phyloP scores from a whole-genome alignment of 1,140 invertebrate species.

The Whitmania pigra region DNA sequence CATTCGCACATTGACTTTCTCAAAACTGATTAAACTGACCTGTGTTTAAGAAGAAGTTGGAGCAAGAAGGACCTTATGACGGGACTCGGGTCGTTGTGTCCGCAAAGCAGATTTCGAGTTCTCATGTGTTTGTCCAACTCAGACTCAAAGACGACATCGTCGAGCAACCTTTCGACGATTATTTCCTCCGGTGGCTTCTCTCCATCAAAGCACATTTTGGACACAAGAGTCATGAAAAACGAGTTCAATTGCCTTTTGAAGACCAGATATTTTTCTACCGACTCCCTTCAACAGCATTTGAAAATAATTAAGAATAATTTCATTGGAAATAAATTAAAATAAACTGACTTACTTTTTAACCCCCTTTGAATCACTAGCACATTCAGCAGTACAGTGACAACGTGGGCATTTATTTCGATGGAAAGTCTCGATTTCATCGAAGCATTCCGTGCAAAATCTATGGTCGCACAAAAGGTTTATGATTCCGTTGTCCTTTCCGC shows the following conservation, averaged over 20 bases:
- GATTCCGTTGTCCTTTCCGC: not conserved
- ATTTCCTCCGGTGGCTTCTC: slow-evolving; percentile 29
- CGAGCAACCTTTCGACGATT: slow-evolving; percentile 30
- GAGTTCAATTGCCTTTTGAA: slow-evolving; percentile 31
- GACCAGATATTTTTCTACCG: slow-evolving; percentile 8
- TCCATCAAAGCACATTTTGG: slow-evolving; percentile 32
- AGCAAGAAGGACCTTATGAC: slow-evolving; percentile 34
- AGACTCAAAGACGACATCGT: slow-evolving; percentile 27
- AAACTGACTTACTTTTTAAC: not conserved
- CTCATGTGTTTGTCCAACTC: slow-evolving; percentile 17
- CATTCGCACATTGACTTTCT: not conserved
- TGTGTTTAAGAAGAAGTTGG: slow-evolving; percentile 30
- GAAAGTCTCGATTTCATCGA: not conserved
- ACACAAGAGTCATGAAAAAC: slow-evolving; percentile 35
- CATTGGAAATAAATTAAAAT: not conserved
- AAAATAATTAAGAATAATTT: slow-evolving; percentile 2
- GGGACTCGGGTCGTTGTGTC: slow-evolving; percentile 33
- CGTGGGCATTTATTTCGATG: not conserved
- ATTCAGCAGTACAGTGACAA: not conserved
- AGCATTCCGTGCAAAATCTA: not conserved
- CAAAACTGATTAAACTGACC: slow-evolving; percentile 23
- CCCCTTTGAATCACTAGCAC: not conserved
- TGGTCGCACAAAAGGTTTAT: not conserved
- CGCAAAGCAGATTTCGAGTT: slow-evolving; percentile 27
- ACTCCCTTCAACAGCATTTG: slow-evolving; percentile 14